Base-by-base conservation (phyloP, 2,113 vertebrate genomes). In the Myotis davidii region DNA sequence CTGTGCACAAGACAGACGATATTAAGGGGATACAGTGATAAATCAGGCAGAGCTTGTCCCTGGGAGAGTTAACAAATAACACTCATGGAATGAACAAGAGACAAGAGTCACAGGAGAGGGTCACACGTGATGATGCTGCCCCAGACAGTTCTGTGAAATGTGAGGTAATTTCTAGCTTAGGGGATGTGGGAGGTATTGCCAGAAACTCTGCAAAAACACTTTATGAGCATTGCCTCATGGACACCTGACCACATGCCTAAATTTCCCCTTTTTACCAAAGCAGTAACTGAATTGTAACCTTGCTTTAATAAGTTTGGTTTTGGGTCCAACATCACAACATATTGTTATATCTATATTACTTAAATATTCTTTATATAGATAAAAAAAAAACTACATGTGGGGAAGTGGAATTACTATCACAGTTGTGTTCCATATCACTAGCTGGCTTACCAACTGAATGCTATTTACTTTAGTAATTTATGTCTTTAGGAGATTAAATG, bases 401-500 rank as follows among this genome's bases (percentile, higher is more conserved):
- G 18, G n/a, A 3, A 2, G 59, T 61, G 39, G 32, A 77, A 81
- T 82, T 52, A 61, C 32, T 20, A 9, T 67, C 89, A 73, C 39
- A 18, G 4, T n/a, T 52, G 27, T 77, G 56, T 86, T 74, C 29
- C 39, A 16, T 87, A 11, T 20, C 13, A 29, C 50, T 87, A 88
- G n/a, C 18, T 89, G 37, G 29, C 42, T 94, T 85, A 39, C 50
- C 67, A 45, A 90, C n/a, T 59, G 85, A 77, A 95, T 78, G 34
- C 72, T 79, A 78, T 83, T 90, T 88, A 96, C 39, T 94, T 13
- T 72, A 70, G 79, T 52, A 65, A 96, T 88, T 90, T 59, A 91
- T 79, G 95, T 85, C 88, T 94, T 95, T 91, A 88, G 94, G 85
- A 95, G 92, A 95, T 79, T 93, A 93, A 97, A 87, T 73, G 52